Evolutionary conservation across 2,113 vertebrate genomes (phyloP), one percentile per base, ranked within the genome.

Genomic region (Alligator sinensis): DNA sequence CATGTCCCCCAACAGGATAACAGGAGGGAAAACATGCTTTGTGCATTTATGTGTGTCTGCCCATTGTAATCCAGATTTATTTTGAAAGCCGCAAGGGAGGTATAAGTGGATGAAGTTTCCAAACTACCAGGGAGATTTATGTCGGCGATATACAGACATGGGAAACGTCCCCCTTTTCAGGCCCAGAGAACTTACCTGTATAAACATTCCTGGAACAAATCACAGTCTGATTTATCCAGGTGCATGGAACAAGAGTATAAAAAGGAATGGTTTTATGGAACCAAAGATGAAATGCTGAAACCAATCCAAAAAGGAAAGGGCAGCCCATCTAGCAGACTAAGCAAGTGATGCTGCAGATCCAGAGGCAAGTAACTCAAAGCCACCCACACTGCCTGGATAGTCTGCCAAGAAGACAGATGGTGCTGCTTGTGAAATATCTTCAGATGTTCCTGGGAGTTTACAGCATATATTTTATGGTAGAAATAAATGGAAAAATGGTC

Each of bases 401-500:
- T 82, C 87, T 97, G 95, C 94, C 97, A 97, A 90, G 30, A 93
- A 95, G 86, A 89, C 96, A 98, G 97, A 98, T 95, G 95, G 96
- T 96, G 70, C 77, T 92, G 85, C 92, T 97, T 96, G 91, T 96
- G 93, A 97, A 97, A 95, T 97, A 97, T 93, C 95, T 97, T 97
- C 95, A 94, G 86, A 97, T 97, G 92, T 96, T 94, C 86, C 77
- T 85, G 89, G 89, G 87, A 94, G 95, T 93, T 95, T 96, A 94
- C 76, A 96, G 89, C 85, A 96, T 96, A 87, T 85, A 95, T 94
- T 97, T 97, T 94, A 97, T 79, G 75, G 95, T 87, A 64, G 84
- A 92, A 97, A 96, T 96, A 97, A 97, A 96, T 95, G 79, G 17
- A 18, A 77, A 92, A 82, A 77, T 74, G 30, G 77, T 88, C 77